These are phyloP conservation scores for Diadumene lineata DNA, from an alignment of 92 coral and sea anemone genomes.

Conservation along the genomic window DNA sequence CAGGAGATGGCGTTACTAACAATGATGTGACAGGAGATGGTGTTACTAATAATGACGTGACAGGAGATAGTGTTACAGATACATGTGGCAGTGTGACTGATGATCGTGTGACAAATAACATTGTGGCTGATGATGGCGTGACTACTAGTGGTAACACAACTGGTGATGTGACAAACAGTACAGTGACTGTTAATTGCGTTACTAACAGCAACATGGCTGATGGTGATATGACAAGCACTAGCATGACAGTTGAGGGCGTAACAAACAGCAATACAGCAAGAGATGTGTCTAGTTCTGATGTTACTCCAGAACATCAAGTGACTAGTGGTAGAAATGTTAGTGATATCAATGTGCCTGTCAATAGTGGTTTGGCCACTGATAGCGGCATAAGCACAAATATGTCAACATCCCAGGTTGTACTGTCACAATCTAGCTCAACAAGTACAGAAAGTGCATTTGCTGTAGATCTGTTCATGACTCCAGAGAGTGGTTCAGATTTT, in stretches of 20 bases:
- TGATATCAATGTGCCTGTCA: too few relatives aligned
- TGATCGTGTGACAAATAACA: neutral
- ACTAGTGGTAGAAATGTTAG: neutral
- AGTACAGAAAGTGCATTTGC: neutral
- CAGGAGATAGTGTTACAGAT: neutral
- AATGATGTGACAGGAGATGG: neutral
- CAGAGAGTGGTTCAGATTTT: too few relatives aligned
- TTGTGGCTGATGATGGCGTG: neutral
- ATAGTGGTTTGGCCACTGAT: slow-evolving; percentile 3
- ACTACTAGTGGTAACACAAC: neutral
- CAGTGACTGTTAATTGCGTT: neutral
- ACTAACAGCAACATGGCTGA: neutral
- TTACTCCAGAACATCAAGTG: too few relatives aligned
- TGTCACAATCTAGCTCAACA: neutral
- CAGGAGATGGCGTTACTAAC: neutral
- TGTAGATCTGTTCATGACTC: too few relatives aligned
- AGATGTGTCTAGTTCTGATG: too few relatives aligned
- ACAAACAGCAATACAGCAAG: neutral
- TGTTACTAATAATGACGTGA: neutral
- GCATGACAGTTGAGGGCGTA: neutral
- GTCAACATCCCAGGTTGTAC: neutral
- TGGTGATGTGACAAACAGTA: neutral
- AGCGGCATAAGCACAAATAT: neutral
- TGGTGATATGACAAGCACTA: neutral
- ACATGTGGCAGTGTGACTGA: neutral